Evolutionary conservation across 2,797 vertebrate genomes (phyloP).

Genomic region (Pseudopleuronectes americanus): DNA sequence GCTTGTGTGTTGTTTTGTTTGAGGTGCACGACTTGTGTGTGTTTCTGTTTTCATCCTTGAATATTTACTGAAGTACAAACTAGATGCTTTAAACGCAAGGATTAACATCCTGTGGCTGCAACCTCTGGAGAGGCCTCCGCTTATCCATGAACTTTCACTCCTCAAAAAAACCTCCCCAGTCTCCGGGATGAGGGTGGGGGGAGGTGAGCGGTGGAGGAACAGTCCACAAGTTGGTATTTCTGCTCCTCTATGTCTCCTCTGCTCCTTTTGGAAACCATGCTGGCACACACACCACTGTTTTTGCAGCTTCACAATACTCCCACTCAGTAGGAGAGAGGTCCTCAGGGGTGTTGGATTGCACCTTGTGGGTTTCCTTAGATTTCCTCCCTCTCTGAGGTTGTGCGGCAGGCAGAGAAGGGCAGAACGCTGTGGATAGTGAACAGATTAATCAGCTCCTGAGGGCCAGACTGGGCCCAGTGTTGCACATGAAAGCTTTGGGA

Average conservation of each 20-base stretch:
- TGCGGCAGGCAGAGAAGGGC: slow-evolving; percentile 27
- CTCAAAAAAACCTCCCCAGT: slow-evolving; percentile 9
- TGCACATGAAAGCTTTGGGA: slow-evolving; percentile 67
- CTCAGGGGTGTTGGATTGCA: slow-evolving; percentile 61
- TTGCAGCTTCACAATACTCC: slow-evolving; percentile 60
- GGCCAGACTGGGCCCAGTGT: slow-evolving; percentile 50
- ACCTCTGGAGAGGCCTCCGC: slow-evolving; percentile 12
- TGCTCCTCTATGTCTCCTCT: slow-evolving; percentile 35
- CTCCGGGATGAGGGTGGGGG: slow-evolving; percentile 17
- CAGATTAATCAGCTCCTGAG: slow-evolving; percentile 66
- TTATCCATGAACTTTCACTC: slow-evolving; percentile 32
- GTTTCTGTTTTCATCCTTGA: slow-evolving; percentile 26
- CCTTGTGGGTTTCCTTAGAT: slow-evolving; percentile 52
- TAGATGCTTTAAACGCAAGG: not conserved
- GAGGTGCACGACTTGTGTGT: slow-evolving; percentile 8
- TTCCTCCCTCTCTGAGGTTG: slow-evolving; percentile 19
- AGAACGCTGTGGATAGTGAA: slow-evolving; percentile 18
- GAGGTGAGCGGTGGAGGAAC: slow-evolving; percentile 36
- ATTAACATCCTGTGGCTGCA: not conserved
- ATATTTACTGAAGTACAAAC: slow-evolving; percentile 27
- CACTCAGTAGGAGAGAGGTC: slow-evolving; percentile 58
- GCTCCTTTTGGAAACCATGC: slow-evolving; percentile 61
- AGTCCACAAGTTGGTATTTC: slow-evolving; percentile 21
- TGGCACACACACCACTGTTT: slow-evolving; percentile 66
- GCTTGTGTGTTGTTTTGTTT: slow-evolving; percentile 16